Conservation (phyloP, 2,797 vertebrate genomes). For the Oryzias sinensis region DNA sequence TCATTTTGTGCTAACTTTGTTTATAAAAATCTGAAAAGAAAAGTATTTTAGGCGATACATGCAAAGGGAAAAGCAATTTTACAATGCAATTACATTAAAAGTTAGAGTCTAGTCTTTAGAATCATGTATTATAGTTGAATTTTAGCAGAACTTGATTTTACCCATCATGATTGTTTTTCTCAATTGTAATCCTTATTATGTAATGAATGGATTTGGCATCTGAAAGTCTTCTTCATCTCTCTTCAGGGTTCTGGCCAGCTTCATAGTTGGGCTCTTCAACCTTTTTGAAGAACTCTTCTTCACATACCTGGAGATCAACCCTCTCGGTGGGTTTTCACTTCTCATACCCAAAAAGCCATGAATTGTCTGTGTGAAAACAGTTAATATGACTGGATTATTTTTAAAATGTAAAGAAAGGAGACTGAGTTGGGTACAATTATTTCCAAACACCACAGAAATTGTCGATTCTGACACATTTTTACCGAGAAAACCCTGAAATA, state of each 20-base stretch:
- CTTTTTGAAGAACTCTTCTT: constrained; percentile 96
- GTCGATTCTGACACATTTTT: constrained; percentile 38
- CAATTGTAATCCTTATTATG: no score
- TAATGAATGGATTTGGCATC: background rate
- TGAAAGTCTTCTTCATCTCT: background rate
- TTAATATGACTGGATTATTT: background rate
- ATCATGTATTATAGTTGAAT: background rate
- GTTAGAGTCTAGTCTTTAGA: background rate
- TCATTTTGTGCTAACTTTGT: no score
- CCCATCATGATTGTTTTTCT: background rate
- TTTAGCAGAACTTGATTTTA: background rate
- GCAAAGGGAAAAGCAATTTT: no score
- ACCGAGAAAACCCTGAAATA: constrained; percentile 55
- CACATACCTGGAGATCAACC: constrained; percentile 98
- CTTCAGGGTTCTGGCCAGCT: constrained; percentile 87
- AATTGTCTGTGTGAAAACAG: background rate
- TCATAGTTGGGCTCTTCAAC: constrained; percentile 93
- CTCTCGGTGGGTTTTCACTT: constrained; percentile 81
- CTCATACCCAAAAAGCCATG: background rate
- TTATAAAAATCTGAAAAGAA: no score
- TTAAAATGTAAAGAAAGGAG: constrained; percentile 26
- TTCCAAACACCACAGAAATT: constrained; percentile 25
- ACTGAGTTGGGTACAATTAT: constrained; percentile 23
- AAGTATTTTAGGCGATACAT: no score
- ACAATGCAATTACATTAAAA: background rate